These are phyloP conservation scores for Halictus ligatus DNA, from an alignment of 2,888 invertebrate species.

Conservation along the genomic window DNA sequence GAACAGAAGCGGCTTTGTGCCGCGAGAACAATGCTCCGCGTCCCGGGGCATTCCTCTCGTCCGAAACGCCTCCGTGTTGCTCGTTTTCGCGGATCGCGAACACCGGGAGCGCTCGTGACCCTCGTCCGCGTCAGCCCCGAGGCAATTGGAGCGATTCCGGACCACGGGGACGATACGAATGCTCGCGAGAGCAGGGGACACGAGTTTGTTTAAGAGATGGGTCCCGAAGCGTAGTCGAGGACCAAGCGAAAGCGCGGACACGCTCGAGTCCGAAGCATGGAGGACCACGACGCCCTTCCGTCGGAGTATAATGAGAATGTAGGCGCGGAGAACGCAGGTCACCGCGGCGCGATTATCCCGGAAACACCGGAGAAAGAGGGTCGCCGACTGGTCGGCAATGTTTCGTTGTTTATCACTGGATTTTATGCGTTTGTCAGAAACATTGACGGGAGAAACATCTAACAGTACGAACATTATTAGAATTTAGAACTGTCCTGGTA, in stretches of 20 bases:
- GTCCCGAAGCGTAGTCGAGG: not conserved
- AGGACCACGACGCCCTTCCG: not conserved
- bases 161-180: not conserved
- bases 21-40: slow-evolving; percentile 67
- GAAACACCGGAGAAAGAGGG: not conserved
- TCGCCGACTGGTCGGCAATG: too few species aligned
- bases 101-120: not conserved
- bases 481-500: too few species aligned
- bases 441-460: too few species aligned
- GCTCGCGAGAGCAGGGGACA: not conserved
- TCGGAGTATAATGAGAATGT: not conserved
- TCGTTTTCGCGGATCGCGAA: not conserved
- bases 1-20: slow-evolving; percentile 74
- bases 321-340: not conserved
- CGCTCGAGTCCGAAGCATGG: not conserved
- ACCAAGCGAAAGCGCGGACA: not conserved
- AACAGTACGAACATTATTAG: too few species aligned
- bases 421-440: too few species aligned
- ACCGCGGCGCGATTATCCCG: not conserved
- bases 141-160: not conserved
- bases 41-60: slow-evolving; percentile 45
- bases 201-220: not conserved
- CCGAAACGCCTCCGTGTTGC: slow-evolving; percentile 18
- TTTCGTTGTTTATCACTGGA: too few species aligned
- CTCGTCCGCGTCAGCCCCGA: not conserved